Percentiles rank a stretch among this genome's conserved stretches.
phyloP scores from a whole-genome alignment of 64 coral and sea anemone genomes.

The Pocillopora damicornis region DNA sequence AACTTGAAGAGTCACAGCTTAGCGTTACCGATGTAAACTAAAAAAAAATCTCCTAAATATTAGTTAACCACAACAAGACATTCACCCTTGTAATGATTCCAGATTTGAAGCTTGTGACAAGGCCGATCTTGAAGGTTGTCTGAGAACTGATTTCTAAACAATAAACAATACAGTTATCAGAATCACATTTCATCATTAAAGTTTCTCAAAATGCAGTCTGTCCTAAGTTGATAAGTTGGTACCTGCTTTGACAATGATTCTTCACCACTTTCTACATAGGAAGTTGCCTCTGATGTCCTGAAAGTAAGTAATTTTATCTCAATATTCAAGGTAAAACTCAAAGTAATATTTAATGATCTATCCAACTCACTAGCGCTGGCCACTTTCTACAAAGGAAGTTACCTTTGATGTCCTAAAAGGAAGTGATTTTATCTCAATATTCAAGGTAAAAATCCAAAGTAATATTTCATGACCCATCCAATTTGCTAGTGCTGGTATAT shows the following conservation, averaged over 20 bases:
- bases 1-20: too few species aligned
- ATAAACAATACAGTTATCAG: not conserved
- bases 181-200: not conserved
- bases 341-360: too few species aligned
- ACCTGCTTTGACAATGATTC: slow-evolving; percentile 22
- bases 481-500: too few species aligned
- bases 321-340: not conserved
- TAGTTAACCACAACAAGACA: not conserved
- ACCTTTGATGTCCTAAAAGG: slow-evolving; percentile 12
- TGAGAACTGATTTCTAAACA: not conserved
- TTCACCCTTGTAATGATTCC: slow-evolving; percentile 16
- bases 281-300: slow-evolving; percentile 11
- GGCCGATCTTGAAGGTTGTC: slow-evolving; percentile 1
- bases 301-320: not conserved
- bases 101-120: not conserved
- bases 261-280: not conserved
- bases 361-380: too few species aligned
- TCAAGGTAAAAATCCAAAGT: not conserved
- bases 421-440: too few species aligned
- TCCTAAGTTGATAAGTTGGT: not conserved
- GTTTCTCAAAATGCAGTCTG: not conserved
- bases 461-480: too few species aligned
- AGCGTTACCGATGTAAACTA: too few species aligned
- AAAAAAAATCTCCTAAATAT: too few species aligned
- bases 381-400: not conserved